phyloP scores from a whole-genome alignment of 2,113 vertebrate species.

The Phainopepla nitens region DNA sequence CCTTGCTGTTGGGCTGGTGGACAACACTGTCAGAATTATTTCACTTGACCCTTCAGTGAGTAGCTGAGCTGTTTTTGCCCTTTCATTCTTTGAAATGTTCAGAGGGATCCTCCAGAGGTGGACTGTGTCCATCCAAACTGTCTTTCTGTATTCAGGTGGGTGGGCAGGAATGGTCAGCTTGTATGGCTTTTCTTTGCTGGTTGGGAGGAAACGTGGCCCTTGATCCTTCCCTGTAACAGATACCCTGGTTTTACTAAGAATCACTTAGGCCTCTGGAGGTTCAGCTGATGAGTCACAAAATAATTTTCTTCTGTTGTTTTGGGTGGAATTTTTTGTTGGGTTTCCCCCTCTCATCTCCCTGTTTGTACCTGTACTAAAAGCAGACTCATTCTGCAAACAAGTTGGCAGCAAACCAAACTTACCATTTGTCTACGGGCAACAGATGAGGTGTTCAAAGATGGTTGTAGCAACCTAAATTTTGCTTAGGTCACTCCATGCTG shows the following conservation, averaged over 20 bases:
- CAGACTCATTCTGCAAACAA: not conserved
- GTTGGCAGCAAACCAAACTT: not conserved
- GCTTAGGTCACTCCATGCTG: not conserved
- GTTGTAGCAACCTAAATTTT: not conserved
- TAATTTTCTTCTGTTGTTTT: not conserved
- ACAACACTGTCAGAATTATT: slow-evolving; percentile 98
- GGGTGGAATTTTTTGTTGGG: fast-evolving
- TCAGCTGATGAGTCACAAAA: not conserved
- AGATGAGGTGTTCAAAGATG: not conserved
- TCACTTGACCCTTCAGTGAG: slow-evolving; percentile 94
- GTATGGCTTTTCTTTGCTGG: not conserved
- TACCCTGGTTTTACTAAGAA: not conserved
- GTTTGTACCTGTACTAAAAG: not conserved
- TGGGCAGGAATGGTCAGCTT: not conserved
- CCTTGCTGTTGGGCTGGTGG: slow-evolving; percentile 91
- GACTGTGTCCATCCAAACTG: not conserved
- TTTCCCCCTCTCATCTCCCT: not conserved
- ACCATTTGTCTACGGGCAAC: not conserved
- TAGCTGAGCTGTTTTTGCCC: not conserved
- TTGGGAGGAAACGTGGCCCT: not conserved
- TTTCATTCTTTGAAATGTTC: not conserved
- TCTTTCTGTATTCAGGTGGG: fast-evolving
- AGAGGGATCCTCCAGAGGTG: not conserved
- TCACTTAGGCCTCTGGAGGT: not conserved
- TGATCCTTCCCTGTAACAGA: not conserved